Evolutionary conservation across 2,113 vertebrate species (phyloP).

Genomic region (Garra rufa): DNA sequence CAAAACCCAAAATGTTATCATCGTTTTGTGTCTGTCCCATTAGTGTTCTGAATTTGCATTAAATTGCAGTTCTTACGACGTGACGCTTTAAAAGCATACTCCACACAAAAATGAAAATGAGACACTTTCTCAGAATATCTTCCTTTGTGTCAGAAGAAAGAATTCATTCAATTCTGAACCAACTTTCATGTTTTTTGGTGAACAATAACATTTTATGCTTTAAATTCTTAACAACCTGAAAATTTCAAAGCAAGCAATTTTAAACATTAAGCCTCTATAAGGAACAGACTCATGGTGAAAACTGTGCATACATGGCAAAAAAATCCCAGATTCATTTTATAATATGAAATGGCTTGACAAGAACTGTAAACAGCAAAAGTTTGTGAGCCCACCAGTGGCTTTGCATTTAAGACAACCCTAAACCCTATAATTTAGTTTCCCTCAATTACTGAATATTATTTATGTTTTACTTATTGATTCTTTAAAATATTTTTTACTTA

Average conservation of each 20-base stretch:
- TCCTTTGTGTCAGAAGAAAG: background rate
- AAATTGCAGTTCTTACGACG: background rate
- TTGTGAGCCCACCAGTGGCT: background rate
- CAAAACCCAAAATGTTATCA: background rate
- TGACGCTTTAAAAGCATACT: background rate
- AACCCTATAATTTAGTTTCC: background rate
- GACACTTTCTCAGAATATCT: background rate
- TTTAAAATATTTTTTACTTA: background rate
- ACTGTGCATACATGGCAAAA: background rate
- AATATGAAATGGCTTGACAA: background rate
- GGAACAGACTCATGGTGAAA: too few species aligned
- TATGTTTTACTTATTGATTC: background rate
- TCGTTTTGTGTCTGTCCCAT: background rate
- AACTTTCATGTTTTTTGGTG: too few species aligned
- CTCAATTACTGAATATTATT: background rate
- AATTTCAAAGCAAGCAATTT: background rate
- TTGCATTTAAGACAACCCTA: background rate
- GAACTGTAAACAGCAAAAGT: background rate
- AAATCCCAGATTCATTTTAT: background rate
- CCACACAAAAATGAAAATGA: background rate
- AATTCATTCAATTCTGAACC: too few species aligned
- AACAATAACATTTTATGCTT: background rate
- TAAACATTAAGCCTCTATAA: background rate
- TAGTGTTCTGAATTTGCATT: background rate
- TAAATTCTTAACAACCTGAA: background rate